A percentile compares a stretch with the other conserved stretches of the same genome.
These are phyloP conservation scores for Pterobdella sp. DNA, from an alignment of 2,888 invertebrate genomes.

Conservation along the genomic window DNA sequence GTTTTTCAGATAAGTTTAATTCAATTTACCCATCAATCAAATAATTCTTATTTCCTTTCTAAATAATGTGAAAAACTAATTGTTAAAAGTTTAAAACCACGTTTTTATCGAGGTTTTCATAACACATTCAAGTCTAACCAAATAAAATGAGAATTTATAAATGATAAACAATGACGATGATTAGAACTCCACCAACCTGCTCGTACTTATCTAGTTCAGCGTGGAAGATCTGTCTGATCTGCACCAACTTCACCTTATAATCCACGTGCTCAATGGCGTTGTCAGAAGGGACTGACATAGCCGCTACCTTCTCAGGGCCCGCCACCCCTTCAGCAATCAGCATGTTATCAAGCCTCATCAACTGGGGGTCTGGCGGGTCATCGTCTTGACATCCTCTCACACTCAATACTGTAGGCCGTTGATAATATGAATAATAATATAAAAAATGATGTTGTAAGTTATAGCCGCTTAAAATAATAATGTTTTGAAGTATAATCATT, in stretches of 20 bases:
- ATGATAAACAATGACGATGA: too few species aligned
- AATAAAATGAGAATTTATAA: too few species aligned
- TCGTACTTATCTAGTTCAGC: conserved; percentile 98
- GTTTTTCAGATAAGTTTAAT: neutral
- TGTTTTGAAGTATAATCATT: too few species aligned
- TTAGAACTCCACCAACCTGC: conserved; percentile 61
- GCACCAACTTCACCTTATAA: conserved; percentile 93
- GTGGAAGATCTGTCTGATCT: conserved; percentile 97
- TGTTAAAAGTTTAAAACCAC: too few species aligned
- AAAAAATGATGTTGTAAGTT: too few species aligned
- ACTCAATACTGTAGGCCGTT: conserved; percentile 64
- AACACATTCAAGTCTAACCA: too few species aligned
- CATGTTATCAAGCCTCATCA: conserved; percentile 99
- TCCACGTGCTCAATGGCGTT: conserved; percentile 89
- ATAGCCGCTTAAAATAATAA: too few species aligned
- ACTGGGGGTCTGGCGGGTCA: conserved; percentile 92
- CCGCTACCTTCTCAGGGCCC: conserved; percentile 50
- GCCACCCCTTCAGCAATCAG: conserved; percentile 76
- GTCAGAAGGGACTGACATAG: conserved; percentile 53
- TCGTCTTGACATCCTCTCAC: conserved; percentile 94
- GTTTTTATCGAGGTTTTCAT: too few species aligned
- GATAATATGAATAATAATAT: too few species aligned
- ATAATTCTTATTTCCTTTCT: too few species aligned
- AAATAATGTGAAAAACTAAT: too few species aligned
- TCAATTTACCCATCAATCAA: too few species aligned